Conservation (phyloP, 2,797 vertebrate species). For the Phataginus tetradactyla region DNA sequence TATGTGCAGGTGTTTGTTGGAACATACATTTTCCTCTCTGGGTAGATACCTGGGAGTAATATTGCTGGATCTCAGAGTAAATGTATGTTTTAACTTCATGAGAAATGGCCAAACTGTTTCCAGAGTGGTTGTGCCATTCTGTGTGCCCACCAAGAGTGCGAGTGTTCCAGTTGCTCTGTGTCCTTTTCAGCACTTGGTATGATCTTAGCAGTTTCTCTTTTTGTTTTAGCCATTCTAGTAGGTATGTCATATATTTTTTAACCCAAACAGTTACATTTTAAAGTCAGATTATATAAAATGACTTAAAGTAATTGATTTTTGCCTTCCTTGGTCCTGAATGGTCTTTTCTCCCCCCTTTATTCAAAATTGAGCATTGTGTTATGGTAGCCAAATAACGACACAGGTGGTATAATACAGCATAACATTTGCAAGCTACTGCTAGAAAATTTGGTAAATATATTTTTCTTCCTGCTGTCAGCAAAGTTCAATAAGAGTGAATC, state of each 20-base stretch:
- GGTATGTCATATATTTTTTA: not conserved
- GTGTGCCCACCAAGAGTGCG: no score
- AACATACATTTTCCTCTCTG: not conserved
- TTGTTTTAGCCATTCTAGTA: not conserved
- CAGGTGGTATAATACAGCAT: not conserved
- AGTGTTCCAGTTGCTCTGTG: not conserved
- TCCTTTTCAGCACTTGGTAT: not conserved
- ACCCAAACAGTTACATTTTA: constrained; percentile 6
- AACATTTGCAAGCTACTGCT: not conserved
- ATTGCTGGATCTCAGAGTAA: not conserved
- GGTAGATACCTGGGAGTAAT: not conserved
- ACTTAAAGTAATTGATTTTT: constrained; percentile 21
- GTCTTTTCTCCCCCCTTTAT: not conserved
- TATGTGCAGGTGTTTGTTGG: not conserved
- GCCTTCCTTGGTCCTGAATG: not conserved
- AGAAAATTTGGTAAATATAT: not conserved
- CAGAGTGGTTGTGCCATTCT: not conserved
- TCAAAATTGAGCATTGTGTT: not conserved
- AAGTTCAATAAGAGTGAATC: not conserved
- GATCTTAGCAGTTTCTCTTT: not conserved
- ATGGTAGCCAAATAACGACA: not conserved
- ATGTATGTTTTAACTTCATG: not conserved
- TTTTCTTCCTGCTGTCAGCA: not conserved
- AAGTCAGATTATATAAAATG: constrained; percentile 5
- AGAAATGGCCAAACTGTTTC: not conserved